These are phyloP conservation scores for Megaustenia siamemsis DNA, from an alignment of 2,888 invertebrate genomes.

Conservation along the genomic window DNA sequence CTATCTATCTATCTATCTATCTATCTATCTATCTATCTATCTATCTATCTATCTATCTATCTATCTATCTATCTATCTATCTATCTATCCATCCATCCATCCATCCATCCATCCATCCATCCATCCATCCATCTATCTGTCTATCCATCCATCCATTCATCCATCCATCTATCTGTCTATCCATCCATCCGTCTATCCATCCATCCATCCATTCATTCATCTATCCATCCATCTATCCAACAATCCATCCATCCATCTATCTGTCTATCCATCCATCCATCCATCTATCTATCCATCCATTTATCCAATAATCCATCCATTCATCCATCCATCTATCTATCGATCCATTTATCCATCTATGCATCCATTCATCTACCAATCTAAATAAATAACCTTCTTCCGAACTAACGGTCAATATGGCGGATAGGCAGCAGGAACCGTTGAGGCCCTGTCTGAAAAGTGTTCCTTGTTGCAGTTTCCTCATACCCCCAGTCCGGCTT, in stretches of 20 bases:
- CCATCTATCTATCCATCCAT: too few relatives aligned
- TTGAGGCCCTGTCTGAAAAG: too few relatives aligned
- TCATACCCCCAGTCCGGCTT: too few relatives aligned
- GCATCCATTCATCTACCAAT: too few relatives aligned
- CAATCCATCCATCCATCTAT: too few relatives aligned
- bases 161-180: neutral
- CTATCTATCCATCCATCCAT: constrained; percentile 13
- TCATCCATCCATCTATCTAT: too few relatives aligned
- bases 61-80: constrained; percentile 13
- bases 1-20: neutral
- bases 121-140: neutral
- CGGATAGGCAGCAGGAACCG: too few relatives aligned
- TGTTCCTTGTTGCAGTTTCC: too few relatives aligned
- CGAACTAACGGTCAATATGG: neutral
- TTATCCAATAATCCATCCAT: too few relatives aligned
- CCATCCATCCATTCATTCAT: neutral
- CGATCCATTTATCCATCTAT: too few relatives aligned
- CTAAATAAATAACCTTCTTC: neutral
- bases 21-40: constrained; percentile 11
- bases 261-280: too few relatives aligned
- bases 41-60: neutral
- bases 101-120: neutral
- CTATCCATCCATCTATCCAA: neutral
- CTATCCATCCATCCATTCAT: neutral
- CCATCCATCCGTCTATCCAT: neutral